These are phyloP conservation scores for Temnothorax unifasciatus DNA, from an alignment of 2,888 invertebrate species.

Conservation along the genomic window DNA sequence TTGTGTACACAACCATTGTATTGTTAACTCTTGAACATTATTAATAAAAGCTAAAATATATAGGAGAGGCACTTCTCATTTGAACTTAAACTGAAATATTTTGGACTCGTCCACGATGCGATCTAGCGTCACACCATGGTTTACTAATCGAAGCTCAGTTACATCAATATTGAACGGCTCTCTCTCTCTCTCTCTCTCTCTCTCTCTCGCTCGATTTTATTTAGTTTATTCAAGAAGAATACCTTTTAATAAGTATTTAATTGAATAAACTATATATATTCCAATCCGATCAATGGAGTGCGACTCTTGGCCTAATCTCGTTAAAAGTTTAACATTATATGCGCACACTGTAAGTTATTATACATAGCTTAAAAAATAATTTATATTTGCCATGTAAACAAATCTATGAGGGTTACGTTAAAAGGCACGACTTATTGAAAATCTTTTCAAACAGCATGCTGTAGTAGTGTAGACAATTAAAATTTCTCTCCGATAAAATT, in stretches of 20 bases:
- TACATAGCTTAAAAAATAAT: slow-evolving; percentile 82
- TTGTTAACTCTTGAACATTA: slow-evolving; percentile 55
- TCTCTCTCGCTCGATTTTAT: background rate
- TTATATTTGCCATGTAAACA: slow-evolving; percentile 79
- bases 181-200: background rate
- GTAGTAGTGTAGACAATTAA: slow-evolving; percentile 77
- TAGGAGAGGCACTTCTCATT: slow-evolving; percentile 76
- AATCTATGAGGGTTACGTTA: slow-evolving; percentile 81
- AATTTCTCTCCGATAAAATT: slow-evolving; percentile 69
- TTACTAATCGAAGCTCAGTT: slow-evolving; percentile 38
- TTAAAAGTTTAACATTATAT: slow-evolving; percentile 73
- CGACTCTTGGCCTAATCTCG: slow-evolving; percentile 42
- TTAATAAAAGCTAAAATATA: slow-evolving; percentile 78
- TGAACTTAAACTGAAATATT: slow-evolving; percentile 71
- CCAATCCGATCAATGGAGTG: background rate
- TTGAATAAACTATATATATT: slow-evolving; percentile 15
- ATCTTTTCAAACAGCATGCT: slow-evolving; percentile 79
- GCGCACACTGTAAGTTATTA: slow-evolving; percentile 59
- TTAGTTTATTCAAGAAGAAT: slow-evolving; percentile 27
- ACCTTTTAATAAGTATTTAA: slow-evolving; percentile 12
- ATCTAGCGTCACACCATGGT: slow-evolving; percentile 53
- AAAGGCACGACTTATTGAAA: slow-evolving; percentile 85
- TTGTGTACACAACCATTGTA: slow-evolving; percentile 54
- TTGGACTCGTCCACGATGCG: slow-evolving; percentile 59
- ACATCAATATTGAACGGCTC: background rate